Evolutionary conservation across 2,113 vertebrate species (phyloP), one percentile per base, ranked within the genome.

Genomic region (Phalacrocorax aristotelis): DNA sequence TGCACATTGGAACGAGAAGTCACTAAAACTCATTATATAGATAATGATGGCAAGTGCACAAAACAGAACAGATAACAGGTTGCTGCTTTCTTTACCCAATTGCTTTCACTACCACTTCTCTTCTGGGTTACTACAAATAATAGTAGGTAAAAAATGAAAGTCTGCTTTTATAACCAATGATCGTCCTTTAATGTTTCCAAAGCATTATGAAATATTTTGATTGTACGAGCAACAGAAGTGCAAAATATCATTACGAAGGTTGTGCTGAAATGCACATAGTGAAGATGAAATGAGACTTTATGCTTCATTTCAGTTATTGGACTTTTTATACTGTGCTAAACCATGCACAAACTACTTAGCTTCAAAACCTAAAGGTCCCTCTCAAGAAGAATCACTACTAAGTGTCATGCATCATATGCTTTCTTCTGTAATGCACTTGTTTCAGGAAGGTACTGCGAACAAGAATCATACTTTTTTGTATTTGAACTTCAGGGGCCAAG

Each of bases 271-370:
- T 52, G 21, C 78, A 89, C 87, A 88, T 10, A 62, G 58, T 61
- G 57, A 96, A 86, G 88, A 85, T 40, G 46, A 94, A 96, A 96
- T 91, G 42, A 93, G 27, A 42, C 91, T 88, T 96, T 84, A 89
- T 89, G 93, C 85, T 40, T 95, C 79, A 71, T 96, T 96, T 96
- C 84, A 96, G 91, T 90, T 86, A 95, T 36, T 82, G 83, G 89
- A 80, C 93, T 81, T 96, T 48, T 83, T 95, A 80, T 87, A 92
- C 65, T 95, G 90, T 86, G 92, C 64, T 96, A 96, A 95, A 93
- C 87, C 93, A 96, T 83, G 94, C 93, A 96, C 72, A 92, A 96
- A 95, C 93, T 93, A 76, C 55, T 95, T 88, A 52, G 82, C 51
- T 93, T 85, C 89, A 91, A 93, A 96, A 96, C 29, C 38, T 92